These are phyloP conservation scores for Paralichthys olivaceus DNA, from an alignment of 2,113 vertebrate species.

Conservation along the genomic window DNA sequence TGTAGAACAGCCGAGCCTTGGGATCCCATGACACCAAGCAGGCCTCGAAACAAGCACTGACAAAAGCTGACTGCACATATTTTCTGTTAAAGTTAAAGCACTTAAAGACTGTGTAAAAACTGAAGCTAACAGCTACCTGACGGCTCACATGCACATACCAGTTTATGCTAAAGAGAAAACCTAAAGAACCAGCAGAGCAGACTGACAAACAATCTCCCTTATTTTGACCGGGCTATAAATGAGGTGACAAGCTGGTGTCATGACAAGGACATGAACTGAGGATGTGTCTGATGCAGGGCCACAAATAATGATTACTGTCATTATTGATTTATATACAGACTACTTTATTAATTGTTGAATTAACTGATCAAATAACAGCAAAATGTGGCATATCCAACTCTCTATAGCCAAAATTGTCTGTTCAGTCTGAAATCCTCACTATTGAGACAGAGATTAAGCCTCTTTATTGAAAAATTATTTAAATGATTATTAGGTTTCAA, in stretches of 20 bases:
- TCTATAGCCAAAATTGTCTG: background rate
- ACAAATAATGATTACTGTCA: no score
- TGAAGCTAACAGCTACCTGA: background rate
- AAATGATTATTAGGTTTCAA: no score
- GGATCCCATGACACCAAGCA: slow-evolving; percentile 16
- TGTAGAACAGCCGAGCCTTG: slow-evolving; percentile 12
- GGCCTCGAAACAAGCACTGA: background rate
- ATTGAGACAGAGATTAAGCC: no score
- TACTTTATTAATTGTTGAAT: background rate
- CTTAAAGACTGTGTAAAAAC: background rate
- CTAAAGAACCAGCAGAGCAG: background rate
- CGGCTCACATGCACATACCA: background rate
- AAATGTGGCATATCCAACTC: background rate
- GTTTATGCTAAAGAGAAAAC: background rate
- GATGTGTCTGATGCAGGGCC: background rate
- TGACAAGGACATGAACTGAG: background rate
- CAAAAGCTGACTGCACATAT: background rate
- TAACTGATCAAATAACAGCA: background rate
- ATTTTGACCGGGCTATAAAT: background rate
- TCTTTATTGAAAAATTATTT: no score
- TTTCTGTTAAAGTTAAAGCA: background rate
- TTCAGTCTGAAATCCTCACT: no score
- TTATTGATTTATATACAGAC: background rate
- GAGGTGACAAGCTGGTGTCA: background rate
- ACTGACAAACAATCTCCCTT: background rate